phyloP scores from a whole-genome alignment of 2,113 vertebrate species.

The Aramus guarauna region DNA sequence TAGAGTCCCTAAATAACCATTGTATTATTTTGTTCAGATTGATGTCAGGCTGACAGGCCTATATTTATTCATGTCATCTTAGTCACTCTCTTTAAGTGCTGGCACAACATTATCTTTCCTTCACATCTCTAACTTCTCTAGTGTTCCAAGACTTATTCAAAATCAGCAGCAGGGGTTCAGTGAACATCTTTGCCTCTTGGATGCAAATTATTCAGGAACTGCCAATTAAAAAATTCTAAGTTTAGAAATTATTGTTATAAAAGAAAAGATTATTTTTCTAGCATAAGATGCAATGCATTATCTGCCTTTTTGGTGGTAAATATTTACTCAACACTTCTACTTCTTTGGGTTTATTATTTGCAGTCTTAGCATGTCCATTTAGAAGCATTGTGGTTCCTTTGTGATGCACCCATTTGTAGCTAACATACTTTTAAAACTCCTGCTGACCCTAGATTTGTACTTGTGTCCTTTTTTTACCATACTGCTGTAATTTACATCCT shows the following conservation, averaged over 20 bases:
- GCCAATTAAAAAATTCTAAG: conserved; percentile 39
- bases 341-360: neutral
- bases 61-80: conserved; percentile 33
- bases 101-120: conserved; percentile 46
- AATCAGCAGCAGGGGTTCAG: conserved; percentile 25
- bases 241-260: conserved; percentile 30
- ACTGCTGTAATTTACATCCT: neutral
- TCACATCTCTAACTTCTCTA: conserved; percentile 23
- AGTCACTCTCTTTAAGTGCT: conserved; percentile 12
- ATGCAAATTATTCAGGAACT: conserved; percentile 13
- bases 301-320: conserved; percentile 4
- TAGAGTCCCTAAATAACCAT: neutral
- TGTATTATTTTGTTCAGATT: conserved; percentile 22
- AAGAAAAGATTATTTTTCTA: conserved; percentile 11
- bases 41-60: neutral
- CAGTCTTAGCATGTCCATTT: neutral
- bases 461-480: neutral
- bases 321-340: neutral
- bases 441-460: neutral
- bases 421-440: neutral
- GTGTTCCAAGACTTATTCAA: conserved; percentile 39
- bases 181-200: conserved; percentile 35
- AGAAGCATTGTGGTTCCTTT: neutral
- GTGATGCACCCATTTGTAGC: neutral
- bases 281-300: neutral